Conservation (phyloP, 2,797 vertebrate genomes). For the Myripristis murdjan region DNA sequence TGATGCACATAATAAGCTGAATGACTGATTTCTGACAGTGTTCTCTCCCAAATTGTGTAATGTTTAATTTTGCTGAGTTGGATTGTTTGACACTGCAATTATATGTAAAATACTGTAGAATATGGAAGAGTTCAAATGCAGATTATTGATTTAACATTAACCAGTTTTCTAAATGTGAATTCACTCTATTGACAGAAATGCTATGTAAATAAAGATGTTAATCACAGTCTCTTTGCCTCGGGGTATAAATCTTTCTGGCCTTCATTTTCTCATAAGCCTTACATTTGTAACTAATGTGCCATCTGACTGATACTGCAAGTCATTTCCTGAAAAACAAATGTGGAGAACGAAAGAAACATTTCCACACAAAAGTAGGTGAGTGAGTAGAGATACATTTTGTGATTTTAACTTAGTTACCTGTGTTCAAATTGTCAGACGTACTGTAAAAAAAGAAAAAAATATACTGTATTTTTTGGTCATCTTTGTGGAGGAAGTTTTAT, state of each 20-base stretch:
- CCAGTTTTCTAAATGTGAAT: conserved; percentile 57
- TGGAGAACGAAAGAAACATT: background rate
- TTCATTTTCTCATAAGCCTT: background rate
- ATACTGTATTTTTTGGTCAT: conserved; percentile 30
- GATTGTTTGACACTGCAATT: conserved; percentile 50
- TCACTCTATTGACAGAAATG: conserved; percentile 43
- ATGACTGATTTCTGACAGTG: conserved; percentile 52
- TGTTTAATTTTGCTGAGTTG: conserved; percentile 26
- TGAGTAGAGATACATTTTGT: background rate
- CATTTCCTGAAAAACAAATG: background rate
- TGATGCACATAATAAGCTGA: conserved; percentile 26
- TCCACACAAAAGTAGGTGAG: background rate
- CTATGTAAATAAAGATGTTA: conserved; percentile 66
- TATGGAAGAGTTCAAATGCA: conserved; percentile 50
- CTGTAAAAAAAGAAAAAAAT: conserved; percentile 24
- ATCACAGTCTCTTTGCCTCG: conserved; percentile 25
- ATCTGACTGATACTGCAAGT: conserved; percentile 3
- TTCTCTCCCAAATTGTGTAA: conserved; percentile 33
- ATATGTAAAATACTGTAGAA: conserved; percentile 75
- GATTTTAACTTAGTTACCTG: conserved; percentile 14
- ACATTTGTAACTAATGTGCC: conserved; percentile 35
- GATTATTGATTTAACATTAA: conserved; percentile 27
- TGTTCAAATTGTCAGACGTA: conserved; percentile 24
- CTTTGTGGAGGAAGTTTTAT: conserved; percentile 36
- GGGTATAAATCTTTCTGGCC: background rate